Base-by-base conservation (phyloP, 2,113 vertebrate species). In the Atractosteus spatula region DNA sequence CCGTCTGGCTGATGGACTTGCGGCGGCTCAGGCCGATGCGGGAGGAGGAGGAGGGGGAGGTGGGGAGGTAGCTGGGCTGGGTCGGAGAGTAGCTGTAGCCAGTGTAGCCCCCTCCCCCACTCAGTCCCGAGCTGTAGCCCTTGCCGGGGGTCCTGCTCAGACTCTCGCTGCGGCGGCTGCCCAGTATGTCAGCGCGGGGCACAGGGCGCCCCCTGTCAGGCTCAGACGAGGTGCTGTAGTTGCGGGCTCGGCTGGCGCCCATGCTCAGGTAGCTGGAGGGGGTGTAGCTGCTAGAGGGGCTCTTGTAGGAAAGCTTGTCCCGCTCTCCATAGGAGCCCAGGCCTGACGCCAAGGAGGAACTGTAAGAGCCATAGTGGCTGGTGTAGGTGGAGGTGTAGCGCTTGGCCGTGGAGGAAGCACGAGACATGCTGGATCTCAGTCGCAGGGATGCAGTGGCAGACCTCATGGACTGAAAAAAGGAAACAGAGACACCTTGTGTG, bases 401-500 rank as follows among this genome's bases (percentile, higher is more conserved):
- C 91, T 97, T 98, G 89, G 96, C 90, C 43, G 94, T 95, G 83
- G 97, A 96, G 84, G 97, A 97, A 74, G 96, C 91, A 75, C 96
- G 97, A 84, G 97, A 98, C 97, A 98, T 96, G 83, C 83, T 89
- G 85, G 88, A 88, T 93, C 89, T 81, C 92, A 89, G 91, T 79
- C 74, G 81, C 83, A 67, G 83, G 68, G 81, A 65, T 8, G 76
- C 79, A 68, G 76, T 88, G 83, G 86, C 91, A 84, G 91, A 91
- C 90, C 86, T 90, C 96, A 97, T 98, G 8, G 88, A 92, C 96
- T 98, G 91, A 76, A 91, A 91, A 87, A 74, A 70, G 12, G 66
- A 68, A 43, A 29, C 29, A 29, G 29, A 29, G 29, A 29, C 29
- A 29, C 29, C 29, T 29, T 29, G 29, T 29, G 29, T 29, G 29